Evolutionary conservation across 2,888 invertebrate genomes (phyloP).

Genomic region (Lasioglossum malachurum): DNA sequence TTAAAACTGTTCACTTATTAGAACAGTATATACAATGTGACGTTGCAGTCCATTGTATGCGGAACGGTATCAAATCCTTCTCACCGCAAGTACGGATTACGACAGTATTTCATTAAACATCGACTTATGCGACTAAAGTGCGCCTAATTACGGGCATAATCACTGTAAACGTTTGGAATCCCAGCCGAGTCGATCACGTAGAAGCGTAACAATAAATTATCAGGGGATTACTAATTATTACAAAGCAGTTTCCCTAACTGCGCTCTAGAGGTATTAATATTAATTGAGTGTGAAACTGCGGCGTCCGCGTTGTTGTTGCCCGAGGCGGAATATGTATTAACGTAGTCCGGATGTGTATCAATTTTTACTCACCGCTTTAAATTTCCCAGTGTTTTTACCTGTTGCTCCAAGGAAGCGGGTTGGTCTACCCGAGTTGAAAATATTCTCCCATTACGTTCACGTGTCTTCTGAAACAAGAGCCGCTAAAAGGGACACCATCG

Average conservation of each 20-base stretch:
- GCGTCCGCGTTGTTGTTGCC: not conserved
- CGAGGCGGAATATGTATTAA: not conserved
- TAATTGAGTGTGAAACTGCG: not conserved
- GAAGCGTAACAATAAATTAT: not conserved
- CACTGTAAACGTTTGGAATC: not conserved
- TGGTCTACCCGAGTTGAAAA: conserved; percentile 1
- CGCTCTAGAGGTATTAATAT: not conserved
- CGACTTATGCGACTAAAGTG: conserved; percentile 1
- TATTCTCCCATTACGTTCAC: conserved; percentile 1
- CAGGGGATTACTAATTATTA: not conserved
- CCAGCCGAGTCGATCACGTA: not conserved
- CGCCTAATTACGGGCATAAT: not conserved
- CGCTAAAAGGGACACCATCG: not conserved
- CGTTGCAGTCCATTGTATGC: not conserved
- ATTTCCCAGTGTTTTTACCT: conserved; percentile 36
- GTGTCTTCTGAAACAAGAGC: not conserved
- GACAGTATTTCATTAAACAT: not conserved
- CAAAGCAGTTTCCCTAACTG: conserved; percentile 11
- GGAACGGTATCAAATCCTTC: not conserved
- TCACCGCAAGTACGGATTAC: not conserved
- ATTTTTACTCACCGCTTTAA: conserved; percentile 20
- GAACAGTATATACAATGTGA: no score
- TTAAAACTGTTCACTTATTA: no score
- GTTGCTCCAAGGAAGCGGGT: conserved; percentile 24
- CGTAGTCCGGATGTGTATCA: not conserved